Conservation (phyloP, 2,113 vertebrate genomes). For the Daubentonia madagascariensis region DNA sequence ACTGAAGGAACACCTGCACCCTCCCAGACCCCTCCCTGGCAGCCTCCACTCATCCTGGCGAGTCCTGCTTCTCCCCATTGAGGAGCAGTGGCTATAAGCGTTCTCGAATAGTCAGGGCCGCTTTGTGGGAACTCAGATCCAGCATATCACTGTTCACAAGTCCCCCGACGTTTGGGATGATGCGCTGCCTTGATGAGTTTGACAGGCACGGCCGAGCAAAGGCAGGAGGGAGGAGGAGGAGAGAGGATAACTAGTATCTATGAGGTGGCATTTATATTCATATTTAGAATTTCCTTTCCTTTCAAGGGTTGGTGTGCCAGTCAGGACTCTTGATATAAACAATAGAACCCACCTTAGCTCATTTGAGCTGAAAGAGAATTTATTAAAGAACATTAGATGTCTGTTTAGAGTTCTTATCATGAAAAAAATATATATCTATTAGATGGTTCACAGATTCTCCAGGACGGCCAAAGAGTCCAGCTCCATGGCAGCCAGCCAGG, state of each 20-base stretch:
- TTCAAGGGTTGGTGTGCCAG: neutral
- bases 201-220: constrained; percentile 35
- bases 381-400: neutral
- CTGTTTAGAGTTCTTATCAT: no score
- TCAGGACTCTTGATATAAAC: constrained; percentile 28
- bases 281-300: constrained; percentile 40
- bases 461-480: neutral
- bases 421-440: no score
- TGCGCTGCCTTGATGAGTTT: neutral
- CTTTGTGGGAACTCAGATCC: constrained; percentile 22
- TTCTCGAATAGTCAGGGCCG: neutral
- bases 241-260: constrained; percentile 37
- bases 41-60: neutral
- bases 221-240: constrained; percentile 40
- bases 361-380: constrained; percentile 2
- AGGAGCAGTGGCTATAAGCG: neutral
- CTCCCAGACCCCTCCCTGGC: neutral
- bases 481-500: neutral
- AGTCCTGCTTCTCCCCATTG: neutral
- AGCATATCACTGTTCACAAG: neutral
- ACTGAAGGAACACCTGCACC: neutral
- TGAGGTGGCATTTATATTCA: constrained; percentile 37
- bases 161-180: neutral
- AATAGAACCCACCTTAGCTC: neutral
- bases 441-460: neutral